Evolutionary conservation across 2,888 invertebrate species (phyloP), one percentile per base, ranked within the genome.

Genomic region (Tetranychus piercei): DNA sequence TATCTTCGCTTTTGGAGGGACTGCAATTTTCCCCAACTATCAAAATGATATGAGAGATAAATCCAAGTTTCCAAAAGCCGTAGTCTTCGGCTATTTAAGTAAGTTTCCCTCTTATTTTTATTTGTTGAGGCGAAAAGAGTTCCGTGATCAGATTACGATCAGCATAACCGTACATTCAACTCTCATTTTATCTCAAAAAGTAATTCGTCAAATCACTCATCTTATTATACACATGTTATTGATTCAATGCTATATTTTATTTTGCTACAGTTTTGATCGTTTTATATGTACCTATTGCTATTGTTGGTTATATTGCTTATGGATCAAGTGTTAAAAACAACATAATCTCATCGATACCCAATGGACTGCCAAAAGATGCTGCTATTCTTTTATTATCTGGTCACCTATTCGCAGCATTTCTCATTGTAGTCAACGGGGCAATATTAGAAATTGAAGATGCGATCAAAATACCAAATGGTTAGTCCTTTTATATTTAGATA

Each of bases 11-110:
- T 89, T 88, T 80, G 88, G 89, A 6, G 89, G 89, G 3, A 88
- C 88, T 7, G 87, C 88, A 0, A 87, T 88, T 80, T 86, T 94
- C 80, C 86, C 94, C 78, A 94, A 93, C 0, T 88, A 94, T 73
- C 94, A 94, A 84, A 90, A 92, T 77, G 94, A 94, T 81, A 94
- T 94, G 94, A 87, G 86, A 77, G 86, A 89, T 77, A 89, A 90
- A 77, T 83, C 85, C 1, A 87, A 89, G 79, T 88, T 94, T 77
- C 86, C 88, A 78, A 84, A 85, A 79, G 90, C 91, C 0, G 87
- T 92, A 0, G 79, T 89, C 1, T 83, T 86, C 11, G 90, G 89
- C 11, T 91, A 91, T 81, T 75, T 83, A 44, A 86, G 88, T 88
- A 82, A 82, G 83, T 82, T 71, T 9, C 8, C 9, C 15, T 55